Conservation (phyloP, 2,113 vertebrate genomes). For the Microtus richardsoni region DNA sequence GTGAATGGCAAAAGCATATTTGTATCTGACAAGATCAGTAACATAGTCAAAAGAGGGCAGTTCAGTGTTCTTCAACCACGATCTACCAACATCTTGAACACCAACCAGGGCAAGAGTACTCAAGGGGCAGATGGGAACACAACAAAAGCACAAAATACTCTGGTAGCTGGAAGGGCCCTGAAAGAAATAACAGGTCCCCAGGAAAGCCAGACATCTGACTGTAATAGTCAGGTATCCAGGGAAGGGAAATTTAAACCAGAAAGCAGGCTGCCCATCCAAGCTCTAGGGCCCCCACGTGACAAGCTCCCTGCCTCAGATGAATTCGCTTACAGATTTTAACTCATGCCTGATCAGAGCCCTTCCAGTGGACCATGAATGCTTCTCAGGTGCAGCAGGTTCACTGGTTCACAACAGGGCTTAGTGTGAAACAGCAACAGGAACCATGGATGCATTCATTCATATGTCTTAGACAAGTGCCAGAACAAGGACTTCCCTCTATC, state of each 20-base stretch:
- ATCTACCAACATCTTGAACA: too few species aligned
- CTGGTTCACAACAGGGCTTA: background rate
- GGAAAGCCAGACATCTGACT: background rate
- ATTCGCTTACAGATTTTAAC: too few species aligned
- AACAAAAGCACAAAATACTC: background rate
- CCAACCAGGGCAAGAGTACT: background rate
- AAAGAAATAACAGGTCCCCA: background rate
- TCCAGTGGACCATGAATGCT: fast-evolving
- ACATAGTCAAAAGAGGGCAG: background rate
- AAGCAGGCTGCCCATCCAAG: too few species aligned
- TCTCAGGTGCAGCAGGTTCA: too few species aligned
- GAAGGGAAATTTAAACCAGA: background rate
- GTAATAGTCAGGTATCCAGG: background rate
- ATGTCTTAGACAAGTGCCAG: background rate
- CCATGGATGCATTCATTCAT: background rate
- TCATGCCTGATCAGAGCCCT: fast-evolving
- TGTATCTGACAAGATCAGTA: background rate
- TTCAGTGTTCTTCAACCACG: background rate
- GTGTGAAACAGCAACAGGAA: background rate
- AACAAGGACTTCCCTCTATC: background rate
- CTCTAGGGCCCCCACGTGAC: background rate
- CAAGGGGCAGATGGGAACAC: background rate
- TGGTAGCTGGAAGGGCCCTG: background rate
- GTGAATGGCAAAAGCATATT: background rate
- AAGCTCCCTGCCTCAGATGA: background rate